A percentile compares a stretch with the other conserved stretches of the same genome.
These are phyloP conservation scores for Potorous gilbertii DNA, from an alignment of 2,797 vertebrate species.

Conservation along the genomic window DNA sequence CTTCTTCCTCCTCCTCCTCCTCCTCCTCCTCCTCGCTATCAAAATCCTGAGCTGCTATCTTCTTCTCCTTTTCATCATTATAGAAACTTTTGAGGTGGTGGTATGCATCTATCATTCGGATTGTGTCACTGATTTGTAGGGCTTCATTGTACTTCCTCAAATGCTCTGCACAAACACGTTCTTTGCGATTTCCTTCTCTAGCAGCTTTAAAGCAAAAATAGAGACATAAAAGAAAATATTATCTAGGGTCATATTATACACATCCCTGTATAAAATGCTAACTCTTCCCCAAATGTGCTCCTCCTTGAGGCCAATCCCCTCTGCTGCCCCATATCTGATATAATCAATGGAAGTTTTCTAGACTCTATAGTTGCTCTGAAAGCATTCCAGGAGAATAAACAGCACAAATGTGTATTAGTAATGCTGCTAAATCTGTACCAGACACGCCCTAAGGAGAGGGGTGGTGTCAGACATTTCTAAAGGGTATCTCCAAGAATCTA, in stretches of 20 bases:
- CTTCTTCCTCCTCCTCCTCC: constrained; percentile 20
- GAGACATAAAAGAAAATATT: background rate
- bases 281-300: constrained; percentile 7
- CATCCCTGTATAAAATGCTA: background rate
- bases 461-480: background rate
- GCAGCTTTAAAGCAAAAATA: constrained; percentile 86
- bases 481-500: background rate
- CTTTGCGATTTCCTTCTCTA: constrained; percentile 89
- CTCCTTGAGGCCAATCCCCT: background rate
- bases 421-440: background rate
- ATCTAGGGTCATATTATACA: background rate
- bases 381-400: background rate
- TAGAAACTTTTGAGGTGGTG: constrained; percentile 90
- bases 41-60: constrained; percentile 85
- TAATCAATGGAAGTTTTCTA: background rate
- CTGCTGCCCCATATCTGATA: background rate
- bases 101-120: constrained; percentile 94
- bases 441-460: background rate
- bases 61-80: constrained; percentile 90
- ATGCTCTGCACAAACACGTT: constrained; percentile 93
- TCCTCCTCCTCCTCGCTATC: constrained; percentile 45
- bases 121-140: constrained; percentile 93
- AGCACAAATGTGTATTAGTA: background rate
- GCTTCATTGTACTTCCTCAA: constrained; percentile 95
- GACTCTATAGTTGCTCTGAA: background rate